Base-by-base conservation (phyloP, 1,140 invertebrate genomes). In the Meloidogyne chitwoodi region DNA sequence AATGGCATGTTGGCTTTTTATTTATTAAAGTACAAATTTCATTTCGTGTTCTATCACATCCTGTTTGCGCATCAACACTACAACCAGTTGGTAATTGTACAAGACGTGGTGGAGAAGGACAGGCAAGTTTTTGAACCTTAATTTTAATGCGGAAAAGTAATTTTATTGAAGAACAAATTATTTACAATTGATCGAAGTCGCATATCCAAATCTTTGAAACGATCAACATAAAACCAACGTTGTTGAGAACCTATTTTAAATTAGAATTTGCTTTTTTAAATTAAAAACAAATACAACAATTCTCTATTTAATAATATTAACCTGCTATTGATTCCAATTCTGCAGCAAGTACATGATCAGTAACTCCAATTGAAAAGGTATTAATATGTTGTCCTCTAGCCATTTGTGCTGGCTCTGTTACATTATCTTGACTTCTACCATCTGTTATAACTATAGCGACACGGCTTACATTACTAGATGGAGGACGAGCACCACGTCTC, bases 201-300 rank as follows among this genome's bases (percentile, higher is more conserved):
- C 44, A 85, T 86, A 67, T 86, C 86, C 56, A 86, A 70, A 77
- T 86, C 85, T 68, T 87, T 86, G 83, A 86, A 86, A 14, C 84
- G 83, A 44, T 87, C 84, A 27, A 86, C 85, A 68, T 87, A 87
- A 74, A 86, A 86, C 85, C 85, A 86, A n/a, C 75, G 70, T 16
- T 75, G 70, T 19, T 62, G 22, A 26, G 68, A 75, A 62, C 48
- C 48, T 44, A 0, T n/a, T n/a, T n/a, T n/a, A n/a, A n/a, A n/a
- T 38, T n/a, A 26, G 0, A 38, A 38, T 38, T 38, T n/a, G n/a
- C n/a, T n/a, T n/a, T n/a, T n/a, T n/a, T n/a, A 38, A 27, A 68
- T 68, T 12, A 24, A 24, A 10, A 68, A 68, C 10, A 68, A 29
- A 8, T 22, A 29, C 22, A 68, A n/a, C 81, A 76, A 56, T 81